phyloP scores from a whole-genome alignment of 53 echinoderm and acorn worm genomes.

The Mesocentrotus franciscanus region DNA sequence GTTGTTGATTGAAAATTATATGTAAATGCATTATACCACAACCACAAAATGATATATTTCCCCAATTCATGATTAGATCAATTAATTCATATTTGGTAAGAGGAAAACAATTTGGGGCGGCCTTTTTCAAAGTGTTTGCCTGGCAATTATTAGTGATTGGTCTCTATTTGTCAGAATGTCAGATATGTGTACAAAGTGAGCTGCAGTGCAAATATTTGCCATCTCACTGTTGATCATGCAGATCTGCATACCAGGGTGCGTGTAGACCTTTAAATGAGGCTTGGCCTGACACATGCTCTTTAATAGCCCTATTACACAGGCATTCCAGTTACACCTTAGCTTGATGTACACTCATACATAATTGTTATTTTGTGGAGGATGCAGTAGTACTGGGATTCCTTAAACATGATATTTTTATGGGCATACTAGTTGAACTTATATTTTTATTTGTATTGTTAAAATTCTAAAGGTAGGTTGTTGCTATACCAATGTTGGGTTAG shows the following conservation, averaged over 20 bases:
- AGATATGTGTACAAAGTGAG: constrained; percentile 28
- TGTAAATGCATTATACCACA: neutral
- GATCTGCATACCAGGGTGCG: constrained; percentile 23
- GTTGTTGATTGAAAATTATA: neutral
- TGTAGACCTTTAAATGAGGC: neutral
- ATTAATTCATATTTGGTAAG: neutral
- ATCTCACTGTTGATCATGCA: constrained; percentile 31
- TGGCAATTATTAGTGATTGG: constrained; percentile 29
- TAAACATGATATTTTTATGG: neutral
- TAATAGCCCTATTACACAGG: neutral
- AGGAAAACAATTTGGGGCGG: neutral
- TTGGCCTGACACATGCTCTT: neutral
- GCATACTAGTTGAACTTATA: neutral
- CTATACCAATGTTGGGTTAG: too few species aligned
- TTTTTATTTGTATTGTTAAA: neutral
- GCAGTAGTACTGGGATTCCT: neutral
- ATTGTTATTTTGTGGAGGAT: neutral
- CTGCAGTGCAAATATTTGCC: constrained; percentile 21
- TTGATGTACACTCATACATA: neutral
- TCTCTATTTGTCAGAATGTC: constrained; percentile 34
- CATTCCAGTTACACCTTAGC: neutral
- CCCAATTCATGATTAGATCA: neutral
- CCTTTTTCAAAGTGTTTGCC: constrained; percentile 2
- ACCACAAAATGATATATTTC: neutral
- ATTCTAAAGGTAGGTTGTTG: neutral